These are phyloP conservation scores for Ctenochaetus hawaiiensis DNA, from an alignment of 2,797 vertebrate genomes.

Conservation along the genomic window DNA sequence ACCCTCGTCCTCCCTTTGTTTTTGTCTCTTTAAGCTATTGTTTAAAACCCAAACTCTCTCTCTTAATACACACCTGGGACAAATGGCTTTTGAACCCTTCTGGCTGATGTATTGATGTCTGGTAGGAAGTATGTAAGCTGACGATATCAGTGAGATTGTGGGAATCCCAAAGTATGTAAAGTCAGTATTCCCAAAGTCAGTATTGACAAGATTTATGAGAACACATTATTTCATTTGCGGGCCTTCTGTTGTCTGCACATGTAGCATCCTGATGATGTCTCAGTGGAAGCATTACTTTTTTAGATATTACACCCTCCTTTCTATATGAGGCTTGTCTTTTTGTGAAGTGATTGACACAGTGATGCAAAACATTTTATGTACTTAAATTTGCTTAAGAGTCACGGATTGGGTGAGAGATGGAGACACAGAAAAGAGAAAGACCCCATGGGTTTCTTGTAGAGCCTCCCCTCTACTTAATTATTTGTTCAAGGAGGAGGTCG, in stretches of 20 bases:
- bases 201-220: conserved; percentile 54
- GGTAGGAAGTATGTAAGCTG: conserved; percentile 50
- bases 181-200: conserved; percentile 14
- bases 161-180: conserved; percentile 46
- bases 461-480: conserved; percentile 56
- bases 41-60: conserved; percentile 42
- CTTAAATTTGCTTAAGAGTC: conserved; percentile 7
- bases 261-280: conserved; percentile 21
- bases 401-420: neutral
- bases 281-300: neutral
- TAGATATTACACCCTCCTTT: conserved; percentile 6
- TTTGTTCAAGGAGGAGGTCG: conserved; percentile 70
- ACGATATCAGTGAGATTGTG: conserved; percentile 47
- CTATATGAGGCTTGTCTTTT: neutral
- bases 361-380: neutral
- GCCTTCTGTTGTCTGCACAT: conserved; percentile 11
- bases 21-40: conserved; percentile 61
- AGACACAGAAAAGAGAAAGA: conserved; percentile 7
- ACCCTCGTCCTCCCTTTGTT: conserved; percentile 32
- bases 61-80: conserved; percentile 50
- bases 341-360: conserved; percentile 1
- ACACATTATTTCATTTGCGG: conserved; percentile 35
- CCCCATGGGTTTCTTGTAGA: conserved; percentile 9
- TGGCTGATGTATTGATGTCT: conserved; percentile 53
- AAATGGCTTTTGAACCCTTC: conserved; percentile 53